These are phyloP conservation scores for Calidris pygmaea DNA, from an alignment of 2,113 vertebrate species.

Conservation along the genomic window DNA sequence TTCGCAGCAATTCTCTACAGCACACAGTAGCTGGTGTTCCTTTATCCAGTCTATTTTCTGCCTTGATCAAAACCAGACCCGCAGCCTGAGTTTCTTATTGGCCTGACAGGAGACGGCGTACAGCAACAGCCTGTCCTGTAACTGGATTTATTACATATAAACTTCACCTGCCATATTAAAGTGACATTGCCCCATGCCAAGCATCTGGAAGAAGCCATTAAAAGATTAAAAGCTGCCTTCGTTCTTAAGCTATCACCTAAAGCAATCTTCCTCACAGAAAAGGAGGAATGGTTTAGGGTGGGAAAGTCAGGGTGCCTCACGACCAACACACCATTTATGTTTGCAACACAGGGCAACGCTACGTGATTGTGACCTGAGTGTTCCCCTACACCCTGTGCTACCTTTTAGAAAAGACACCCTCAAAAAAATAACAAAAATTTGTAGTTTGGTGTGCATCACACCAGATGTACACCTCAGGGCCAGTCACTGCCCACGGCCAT, in stretches of 20 bases:
- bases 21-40: not conserved
- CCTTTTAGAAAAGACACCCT: fast-evolving
- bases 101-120: not conserved
- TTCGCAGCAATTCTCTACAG: not conserved
- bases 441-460: not conserved
- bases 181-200: not conserved
- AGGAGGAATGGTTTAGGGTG: not conserved
- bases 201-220: not conserved
- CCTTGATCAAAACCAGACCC: not conserved
- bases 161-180: not conserved
- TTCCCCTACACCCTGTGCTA: not conserved
- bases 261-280: not conserved
- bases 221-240: not conserved
- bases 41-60: not conserved
- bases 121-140: not conserved
- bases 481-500: not conserved
- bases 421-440: not conserved
- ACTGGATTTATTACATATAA: fast-evolving
- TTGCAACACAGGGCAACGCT: fast-evolving
- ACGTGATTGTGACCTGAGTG: not conserved
- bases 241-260: not conserved
- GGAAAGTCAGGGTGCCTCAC: not conserved
- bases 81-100: not conserved
- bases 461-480: not conserved
- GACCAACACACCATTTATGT: fast-evolving